A percentile compares a stretch with the other conserved stretches of the same genome.
phyloP scores from a whole-genome alignment of 2,797 vertebrate species.

The Lindbergichthys nudifrons region DNA sequence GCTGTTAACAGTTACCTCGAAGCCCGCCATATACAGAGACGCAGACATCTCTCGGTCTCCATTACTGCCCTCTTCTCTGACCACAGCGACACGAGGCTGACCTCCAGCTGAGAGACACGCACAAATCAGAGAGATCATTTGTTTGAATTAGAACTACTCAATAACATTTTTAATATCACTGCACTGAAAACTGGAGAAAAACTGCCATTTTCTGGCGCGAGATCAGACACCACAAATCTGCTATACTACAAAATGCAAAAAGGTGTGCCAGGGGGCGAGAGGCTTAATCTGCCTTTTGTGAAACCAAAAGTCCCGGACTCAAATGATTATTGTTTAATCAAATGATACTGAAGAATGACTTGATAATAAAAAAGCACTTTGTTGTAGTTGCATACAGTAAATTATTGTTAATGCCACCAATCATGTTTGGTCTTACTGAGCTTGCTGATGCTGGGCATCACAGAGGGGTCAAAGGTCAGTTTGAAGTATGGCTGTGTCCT shows the following conservation, averaged over 20 bases:
- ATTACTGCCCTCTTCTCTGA: constrained; percentile 95
- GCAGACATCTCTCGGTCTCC: constrained; percentile 93
- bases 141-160: not conserved
- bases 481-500: constrained; percentile 86
- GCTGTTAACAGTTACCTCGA: constrained; percentile 83
- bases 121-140: not conserved
- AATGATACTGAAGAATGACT: not conserved
- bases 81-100: constrained; percentile 86
- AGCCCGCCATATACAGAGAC: constrained; percentile 90
- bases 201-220: too few species aligned
- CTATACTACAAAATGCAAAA: too few species aligned
- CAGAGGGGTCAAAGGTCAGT: constrained; percentile 85
- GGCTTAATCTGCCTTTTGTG: too few species aligned
- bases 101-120: constrained; percentile 58
- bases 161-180: not conserved
- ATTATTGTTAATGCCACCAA: not conserved
- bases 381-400: not conserved
- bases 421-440: constrained; percentile 75
- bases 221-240: too few species aligned
- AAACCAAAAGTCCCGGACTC: too few species aligned
- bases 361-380: not conserved
- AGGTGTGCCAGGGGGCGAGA: too few species aligned
- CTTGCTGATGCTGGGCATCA: constrained; percentile 61
- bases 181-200: not conserved
- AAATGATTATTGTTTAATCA: not conserved